Base-by-base conservation (phyloP, 2,113 vertebrate genomes). In the Stegostoma tigrinum region DNA sequence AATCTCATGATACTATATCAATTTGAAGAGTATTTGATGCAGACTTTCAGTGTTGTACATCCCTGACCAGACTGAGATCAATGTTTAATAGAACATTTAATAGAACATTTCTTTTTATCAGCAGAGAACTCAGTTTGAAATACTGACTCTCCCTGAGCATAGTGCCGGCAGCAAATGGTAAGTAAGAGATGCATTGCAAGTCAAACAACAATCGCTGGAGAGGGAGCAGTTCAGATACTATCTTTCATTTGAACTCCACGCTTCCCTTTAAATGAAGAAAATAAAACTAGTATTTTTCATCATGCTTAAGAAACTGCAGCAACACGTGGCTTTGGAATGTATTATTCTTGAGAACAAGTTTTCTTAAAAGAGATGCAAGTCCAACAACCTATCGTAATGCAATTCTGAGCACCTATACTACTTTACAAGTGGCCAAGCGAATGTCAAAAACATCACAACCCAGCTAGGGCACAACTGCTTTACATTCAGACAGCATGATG, bases 21-120 rank as follows among this genome's bases (percentile, higher is more conserved):
- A 30, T 17, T 34, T 17, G 38, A 30, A 19, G 55, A 91, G 19
- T 66, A 5, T 8, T 42, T 93, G 17, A 38, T 93, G 61, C 89
- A 66, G 61, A 64, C 30, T 23, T n/a, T 93, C 61, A n/a, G 0
- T 91, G 30, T 15, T 38, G 34, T 66, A 21, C 42, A 45, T 23
- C 38, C 80, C 5, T 83, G 17, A 21, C n/a, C n/a, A 38, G 78
- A 38, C 38, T 83, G 0, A 83, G 61, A 5, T 66, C 34, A 93
- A 38, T 23, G 14, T 93, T 93, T 61, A 93, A 10, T 93, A 93
- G 38, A 93, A 93, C 38, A n/a, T 93, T 93, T 61, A 93, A 10
- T 93, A 93, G 38, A 93, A 93, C 38, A n/a, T 38, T 23, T 5
- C 10, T 38, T 38, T 21, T 38, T 3, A 91, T 48, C 61, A 64